A percentile compares a stretch with the other conserved stretches of the same genome.
Conservation (phyloP, 37 sponge, comb jelly and placozoan genomes). For the Dysidea cf. avara region DNA sequence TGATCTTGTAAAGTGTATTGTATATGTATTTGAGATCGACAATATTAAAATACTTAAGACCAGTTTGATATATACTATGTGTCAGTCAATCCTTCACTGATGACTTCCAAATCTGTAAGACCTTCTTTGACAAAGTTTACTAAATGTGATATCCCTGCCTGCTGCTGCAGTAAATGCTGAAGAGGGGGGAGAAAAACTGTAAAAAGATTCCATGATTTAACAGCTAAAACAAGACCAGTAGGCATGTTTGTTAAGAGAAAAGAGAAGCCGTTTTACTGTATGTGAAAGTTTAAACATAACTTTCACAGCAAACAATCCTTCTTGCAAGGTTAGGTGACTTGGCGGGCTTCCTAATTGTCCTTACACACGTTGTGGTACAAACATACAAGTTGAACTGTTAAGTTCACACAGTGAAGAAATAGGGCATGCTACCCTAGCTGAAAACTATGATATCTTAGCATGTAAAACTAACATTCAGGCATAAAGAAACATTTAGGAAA, state of each 20-base stretch:
- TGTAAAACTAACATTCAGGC: too few species aligned
- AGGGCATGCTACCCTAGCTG: too few species aligned
- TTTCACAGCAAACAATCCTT: too few species aligned
- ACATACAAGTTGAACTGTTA: too few species aligned
- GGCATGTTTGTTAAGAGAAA: neutral
- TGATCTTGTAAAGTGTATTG: too few species aligned
- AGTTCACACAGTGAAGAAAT: too few species aligned
- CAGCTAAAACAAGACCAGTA: neutral
- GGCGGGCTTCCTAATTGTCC: neutral
- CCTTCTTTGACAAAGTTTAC: slow-evolving; percentile 86
- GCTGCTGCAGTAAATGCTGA: slow-evolving; percentile 87
- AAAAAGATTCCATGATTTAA: too few species aligned
- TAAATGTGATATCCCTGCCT: slow-evolving; percentile 80
- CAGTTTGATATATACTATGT: neutral
- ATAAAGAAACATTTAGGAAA: too few species aligned
- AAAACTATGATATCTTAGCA: too few species aligned
- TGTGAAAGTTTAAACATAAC: too few species aligned
- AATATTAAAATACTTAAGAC: too few species aligned
- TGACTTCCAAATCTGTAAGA: slow-evolving; percentile 64
- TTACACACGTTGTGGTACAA: neutral
- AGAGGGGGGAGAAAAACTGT: neutral
- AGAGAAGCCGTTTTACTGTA: neutral
- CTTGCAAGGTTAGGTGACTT: neutral
- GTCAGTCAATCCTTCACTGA: slow-evolving; percentile 74
- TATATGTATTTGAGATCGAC: too few species aligned